phyloP scores from a whole-genome alignment of 2,797 vertebrate genomes.

The Sebastes hopkinsi region DNA sequence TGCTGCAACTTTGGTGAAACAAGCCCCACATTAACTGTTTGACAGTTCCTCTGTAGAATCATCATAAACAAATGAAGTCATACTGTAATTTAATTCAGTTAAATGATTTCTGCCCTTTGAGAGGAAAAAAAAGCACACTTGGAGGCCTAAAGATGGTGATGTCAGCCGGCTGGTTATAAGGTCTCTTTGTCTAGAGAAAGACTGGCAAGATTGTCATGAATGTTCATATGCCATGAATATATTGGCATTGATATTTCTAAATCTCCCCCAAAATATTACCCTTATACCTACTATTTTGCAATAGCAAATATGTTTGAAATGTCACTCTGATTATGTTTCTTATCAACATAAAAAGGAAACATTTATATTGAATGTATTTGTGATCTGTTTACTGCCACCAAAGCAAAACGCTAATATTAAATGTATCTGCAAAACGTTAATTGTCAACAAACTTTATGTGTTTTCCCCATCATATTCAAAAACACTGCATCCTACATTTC shows the following conservation, averaged over 20 bases:
- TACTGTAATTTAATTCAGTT: not conserved
- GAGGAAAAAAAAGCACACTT: not conserved
- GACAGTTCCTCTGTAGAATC: not conserved
- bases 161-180: not conserved
- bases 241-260: not conserved
- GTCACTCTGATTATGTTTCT: not conserved
- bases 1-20: not conserved
- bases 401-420: not conserved
- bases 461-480: not conserved
- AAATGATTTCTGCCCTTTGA: not conserved
- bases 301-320: not conserved
- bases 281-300: not conserved
- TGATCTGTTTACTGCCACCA: not conserved
- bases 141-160: not conserved
- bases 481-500: not conserved
- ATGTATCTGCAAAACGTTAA: not conserved
- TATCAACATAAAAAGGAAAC: not conserved
- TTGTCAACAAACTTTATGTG: not conserved
- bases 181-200: not conserved
- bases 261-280: not conserved
- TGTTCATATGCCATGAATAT: not conserved
- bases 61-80: not conserved
- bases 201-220: not conserved
- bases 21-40: not conserved
- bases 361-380: not conserved